Conservation (phyloP, 2,888 invertebrate genomes). For the Mycalesis mineus region DNA sequence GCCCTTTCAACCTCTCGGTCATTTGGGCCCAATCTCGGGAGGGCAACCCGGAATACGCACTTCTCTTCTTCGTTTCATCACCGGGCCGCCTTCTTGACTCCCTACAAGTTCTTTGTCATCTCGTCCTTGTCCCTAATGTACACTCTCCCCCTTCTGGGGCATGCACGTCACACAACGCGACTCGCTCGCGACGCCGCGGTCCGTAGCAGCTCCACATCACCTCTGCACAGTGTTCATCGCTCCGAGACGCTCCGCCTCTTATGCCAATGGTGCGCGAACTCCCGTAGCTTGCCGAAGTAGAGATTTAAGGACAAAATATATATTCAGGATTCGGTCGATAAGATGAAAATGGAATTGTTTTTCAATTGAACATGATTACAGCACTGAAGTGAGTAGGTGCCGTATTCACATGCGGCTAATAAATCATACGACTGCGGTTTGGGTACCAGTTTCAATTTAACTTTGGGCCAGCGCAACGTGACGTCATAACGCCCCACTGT, state of each 20-base stretch:
- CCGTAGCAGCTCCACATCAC: too few species aligned
- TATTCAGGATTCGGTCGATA: neutral
- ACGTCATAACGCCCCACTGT: slow-evolving; percentile 31
- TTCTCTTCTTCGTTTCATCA: neutral
- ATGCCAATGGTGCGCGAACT: neutral
- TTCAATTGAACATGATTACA: slow-evolving; percentile 33
- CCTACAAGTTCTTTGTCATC: too few species aligned
- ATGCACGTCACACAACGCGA: too few species aligned
- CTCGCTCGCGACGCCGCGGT: too few species aligned
- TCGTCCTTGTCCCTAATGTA: too few species aligned
- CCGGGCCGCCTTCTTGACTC: too few species aligned
- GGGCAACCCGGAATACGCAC: too few species aligned
- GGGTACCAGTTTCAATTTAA: slow-evolving; percentile 74
- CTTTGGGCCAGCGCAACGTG: slow-evolving; percentile 53
- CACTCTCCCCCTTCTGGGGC: too few species aligned
- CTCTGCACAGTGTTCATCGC: too few species aligned
- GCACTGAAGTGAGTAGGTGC: slow-evolving; percentile 39
- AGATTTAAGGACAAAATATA: neutral
- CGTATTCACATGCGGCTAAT: slow-evolving; percentile 63
- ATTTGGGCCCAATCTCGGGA: too few species aligned
- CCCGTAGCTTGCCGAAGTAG: neutral
- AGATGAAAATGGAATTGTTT: slow-evolving; percentile 20
- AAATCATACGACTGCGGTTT: slow-evolving; percentile 68
- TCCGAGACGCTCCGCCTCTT: too few species aligned
- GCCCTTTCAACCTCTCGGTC: too few species aligned